phyloP scores from a whole-genome alignment of 2,888 invertebrate genomes.

The Patella depressa region DNA sequence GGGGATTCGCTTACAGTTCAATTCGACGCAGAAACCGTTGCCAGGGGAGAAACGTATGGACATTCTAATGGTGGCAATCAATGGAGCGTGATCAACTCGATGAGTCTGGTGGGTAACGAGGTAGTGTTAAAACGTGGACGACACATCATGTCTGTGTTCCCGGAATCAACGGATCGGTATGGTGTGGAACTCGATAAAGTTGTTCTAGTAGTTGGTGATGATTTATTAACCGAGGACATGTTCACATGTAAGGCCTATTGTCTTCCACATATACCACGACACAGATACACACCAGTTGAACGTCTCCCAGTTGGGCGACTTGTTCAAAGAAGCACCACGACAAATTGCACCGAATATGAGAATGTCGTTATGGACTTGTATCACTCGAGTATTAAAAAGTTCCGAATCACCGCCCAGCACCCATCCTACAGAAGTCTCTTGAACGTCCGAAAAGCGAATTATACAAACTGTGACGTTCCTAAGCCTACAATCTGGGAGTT shows the following conservation, averaged over 20 bases:
- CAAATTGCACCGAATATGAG: not conserved
- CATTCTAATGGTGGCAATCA: no score
- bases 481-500: not conserved
- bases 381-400: not conserved
- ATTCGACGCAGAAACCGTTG: not conserved
- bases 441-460: not conserved
- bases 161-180: not conserved
- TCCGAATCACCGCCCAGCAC: not conserved
- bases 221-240: not conserved
- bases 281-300: not conserved
- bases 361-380: not conserved
- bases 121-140: not conserved
- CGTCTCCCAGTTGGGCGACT: not conserved
- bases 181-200: not conserved
- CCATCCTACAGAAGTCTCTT: slow-evolving; percentile 1
- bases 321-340: not conserved
- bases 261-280: not conserved
- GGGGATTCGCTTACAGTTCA: not conserved
- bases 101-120: not conserved
- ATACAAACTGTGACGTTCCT: not conserved
- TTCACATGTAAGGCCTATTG: not conserved
- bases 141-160: not conserved
- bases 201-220: not conserved
- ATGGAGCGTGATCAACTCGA: no score
- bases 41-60: not conserved